These are phyloP conservation scores for Papilio machaon DNA, from an alignment of 1,140 invertebrate species.

Conservation along the genomic window DNA sequence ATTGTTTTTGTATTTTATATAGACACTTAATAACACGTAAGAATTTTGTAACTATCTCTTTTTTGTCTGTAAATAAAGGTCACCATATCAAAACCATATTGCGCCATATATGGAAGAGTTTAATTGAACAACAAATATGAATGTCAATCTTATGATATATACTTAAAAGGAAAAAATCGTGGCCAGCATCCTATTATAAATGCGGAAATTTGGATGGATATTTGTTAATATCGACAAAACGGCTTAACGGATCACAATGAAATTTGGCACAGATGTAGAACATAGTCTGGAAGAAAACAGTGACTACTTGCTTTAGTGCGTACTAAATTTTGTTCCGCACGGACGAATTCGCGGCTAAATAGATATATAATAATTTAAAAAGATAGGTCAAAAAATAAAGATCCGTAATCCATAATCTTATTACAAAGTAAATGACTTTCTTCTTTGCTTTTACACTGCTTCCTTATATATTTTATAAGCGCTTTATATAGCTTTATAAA, in stretches of 20 bases:
- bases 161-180: not conserved
- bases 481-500: not conserved
- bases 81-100: not conserved
- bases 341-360: no score
- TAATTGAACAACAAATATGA: not conserved
- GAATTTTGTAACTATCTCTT: not conserved
- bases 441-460: no score
- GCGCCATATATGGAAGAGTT: not conserved
- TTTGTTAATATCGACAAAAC: no score
- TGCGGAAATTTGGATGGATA: no score
- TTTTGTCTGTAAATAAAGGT: not conserved
- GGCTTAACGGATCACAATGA: no score
- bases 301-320: no score
- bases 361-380: no score
- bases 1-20: not conserved
- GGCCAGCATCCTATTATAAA: no score
- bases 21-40: not conserved
- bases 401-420: not conserved
- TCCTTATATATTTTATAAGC: not conserved
- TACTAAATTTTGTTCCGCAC: no score
- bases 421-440: not conserved
- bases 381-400: no score
- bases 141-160: not conserved
- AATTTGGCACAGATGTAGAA: no score
- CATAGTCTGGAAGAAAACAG: no score